Conservation (phyloP, 2,113 vertebrate genomes). For the Pimephales promelas region DNA sequence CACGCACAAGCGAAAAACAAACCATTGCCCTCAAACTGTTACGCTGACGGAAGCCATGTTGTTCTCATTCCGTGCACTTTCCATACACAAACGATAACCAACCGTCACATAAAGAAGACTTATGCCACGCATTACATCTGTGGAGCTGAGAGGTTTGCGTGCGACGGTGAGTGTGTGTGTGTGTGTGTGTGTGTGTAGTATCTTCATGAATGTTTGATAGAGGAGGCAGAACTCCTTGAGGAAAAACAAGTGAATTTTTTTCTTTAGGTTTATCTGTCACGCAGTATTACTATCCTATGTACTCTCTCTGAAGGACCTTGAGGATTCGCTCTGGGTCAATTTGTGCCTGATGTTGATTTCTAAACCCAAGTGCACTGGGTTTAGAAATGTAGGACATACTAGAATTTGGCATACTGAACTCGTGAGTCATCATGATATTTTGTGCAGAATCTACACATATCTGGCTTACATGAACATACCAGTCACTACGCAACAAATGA, state of each 20-base stretch:
- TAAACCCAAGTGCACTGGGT: background rate
- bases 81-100: constrained; percentile 11
- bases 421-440: too few relatives aligned
- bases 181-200: constrained; percentile 29
- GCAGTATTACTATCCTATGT: constrained; percentile 63
- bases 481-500: too few relatives aligned
- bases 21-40: background rate
- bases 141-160: constrained; percentile 20
- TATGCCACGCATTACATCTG: background rate
- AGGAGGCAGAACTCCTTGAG: constrained; percentile 43
- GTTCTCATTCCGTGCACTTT: constrained; percentile 15
- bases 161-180: constrained; percentile 32
- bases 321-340: background rate
- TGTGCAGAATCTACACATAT: too few relatives aligned
- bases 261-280: constrained; percentile 71
- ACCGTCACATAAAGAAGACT: constrained; percentile 43
- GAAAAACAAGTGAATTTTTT: constrained; percentile 57
- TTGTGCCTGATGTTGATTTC: too few relatives aligned
- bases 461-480: too few relatives aligned
- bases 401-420: too few relatives aligned
- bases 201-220: constrained; percentile 54
- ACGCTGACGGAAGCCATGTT: constrained; percentile 13
- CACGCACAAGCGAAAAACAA: constrained; percentile 32
- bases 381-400: too few relatives aligned
- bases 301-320: constrained; percentile 53